phyloP scores from a whole-genome alignment of 2,113 vertebrate genomes.

The Rhinolophus ferrumequinum region DNA sequence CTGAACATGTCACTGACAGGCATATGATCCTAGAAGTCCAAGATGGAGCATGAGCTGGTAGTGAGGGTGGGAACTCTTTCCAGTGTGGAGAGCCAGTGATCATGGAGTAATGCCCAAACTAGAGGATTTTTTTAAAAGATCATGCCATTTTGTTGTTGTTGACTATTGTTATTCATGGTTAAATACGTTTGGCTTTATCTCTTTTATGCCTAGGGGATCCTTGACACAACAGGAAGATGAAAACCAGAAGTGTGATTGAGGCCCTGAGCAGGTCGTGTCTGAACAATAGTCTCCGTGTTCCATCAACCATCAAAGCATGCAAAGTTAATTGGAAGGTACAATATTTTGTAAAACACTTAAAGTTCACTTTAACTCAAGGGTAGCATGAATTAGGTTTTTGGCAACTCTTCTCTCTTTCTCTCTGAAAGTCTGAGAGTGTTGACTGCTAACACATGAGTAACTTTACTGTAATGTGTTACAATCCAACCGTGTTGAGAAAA shows the following conservation, averaged over 20 bases:
- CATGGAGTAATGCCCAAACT: neutral
- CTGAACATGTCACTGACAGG: neutral
- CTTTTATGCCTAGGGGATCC: neutral
- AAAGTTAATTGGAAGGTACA: neutral
- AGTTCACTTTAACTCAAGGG: neutral
- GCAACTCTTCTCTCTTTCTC: neutral
- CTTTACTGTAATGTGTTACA: neutral
- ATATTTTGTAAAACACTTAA: neutral
- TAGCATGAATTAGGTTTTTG: neutral
- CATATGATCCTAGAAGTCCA: neutral
- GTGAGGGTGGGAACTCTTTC: neutral
- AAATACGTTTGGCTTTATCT: neutral
- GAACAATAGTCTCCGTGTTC: neutral
- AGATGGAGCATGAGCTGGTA: neutral
- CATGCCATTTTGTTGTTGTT: neutral
- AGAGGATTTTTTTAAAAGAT: neutral
- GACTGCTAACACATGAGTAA: neutral
- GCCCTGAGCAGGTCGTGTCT: neutral
- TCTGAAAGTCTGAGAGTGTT: neutral
- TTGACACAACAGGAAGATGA: neutral
- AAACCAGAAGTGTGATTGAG: neutral
- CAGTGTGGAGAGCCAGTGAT: neutral
- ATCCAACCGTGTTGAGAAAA: neutral
- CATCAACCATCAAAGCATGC: neutral
- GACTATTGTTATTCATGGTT: neutral